Evolutionary conservation across 37 sponge, comb jelly and placozoan genomes (phyloP).

Genomic region (Bolinopsis microptera): DNA sequence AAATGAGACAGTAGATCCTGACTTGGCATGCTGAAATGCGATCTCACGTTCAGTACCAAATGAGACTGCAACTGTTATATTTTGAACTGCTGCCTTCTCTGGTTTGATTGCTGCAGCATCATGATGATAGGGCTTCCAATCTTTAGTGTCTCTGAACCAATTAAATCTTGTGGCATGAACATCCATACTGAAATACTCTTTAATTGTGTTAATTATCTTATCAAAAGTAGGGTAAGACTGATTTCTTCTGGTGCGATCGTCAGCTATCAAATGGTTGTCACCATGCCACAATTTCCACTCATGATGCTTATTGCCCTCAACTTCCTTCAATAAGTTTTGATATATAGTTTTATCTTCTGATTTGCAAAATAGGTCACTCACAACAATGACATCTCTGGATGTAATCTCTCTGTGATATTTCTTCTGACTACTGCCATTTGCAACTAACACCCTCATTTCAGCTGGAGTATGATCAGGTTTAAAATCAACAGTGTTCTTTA

Average conservation of each 20-base stretch:
- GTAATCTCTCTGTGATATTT: constrained; percentile 48
- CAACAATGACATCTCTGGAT: constrained; percentile 55
- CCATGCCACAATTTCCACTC: constrained; percentile 66
- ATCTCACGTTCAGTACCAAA: constrained; percentile 51
- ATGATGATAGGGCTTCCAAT: constrained; percentile 63
- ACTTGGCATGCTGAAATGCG: constrained; percentile 46
- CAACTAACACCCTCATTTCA: constrained; percentile 37
- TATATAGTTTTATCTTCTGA: constrained; percentile 48
- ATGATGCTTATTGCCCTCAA: constrained; percentile 28
- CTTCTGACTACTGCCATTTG: background rate
- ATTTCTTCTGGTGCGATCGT: constrained; percentile 26
- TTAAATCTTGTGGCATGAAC: constrained; percentile 47
- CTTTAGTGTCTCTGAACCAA: constrained; percentile 51
- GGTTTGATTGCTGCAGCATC: constrained; percentile 65
- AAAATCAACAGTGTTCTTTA: constrained; percentile 48
- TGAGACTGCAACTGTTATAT: constrained; percentile 50
- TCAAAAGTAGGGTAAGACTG: constrained; percentile 62
- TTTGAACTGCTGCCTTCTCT: constrained; percentile 64
- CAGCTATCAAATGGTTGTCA: constrained; percentile 61
- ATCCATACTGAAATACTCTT: constrained; percentile 42
- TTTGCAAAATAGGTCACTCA: constrained; percentile 21
- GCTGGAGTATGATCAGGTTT: constrained; percentile 63
- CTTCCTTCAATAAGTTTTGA: constrained; percentile 28
- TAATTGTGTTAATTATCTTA: constrained; percentile 12
- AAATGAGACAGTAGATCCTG: constrained; percentile 35